These are phyloP conservation scores for Leptinotarsa undecemlineata DNA, from an alignment of 1,140 invertebrate genomes.

Conservation along the genomic window DNA sequence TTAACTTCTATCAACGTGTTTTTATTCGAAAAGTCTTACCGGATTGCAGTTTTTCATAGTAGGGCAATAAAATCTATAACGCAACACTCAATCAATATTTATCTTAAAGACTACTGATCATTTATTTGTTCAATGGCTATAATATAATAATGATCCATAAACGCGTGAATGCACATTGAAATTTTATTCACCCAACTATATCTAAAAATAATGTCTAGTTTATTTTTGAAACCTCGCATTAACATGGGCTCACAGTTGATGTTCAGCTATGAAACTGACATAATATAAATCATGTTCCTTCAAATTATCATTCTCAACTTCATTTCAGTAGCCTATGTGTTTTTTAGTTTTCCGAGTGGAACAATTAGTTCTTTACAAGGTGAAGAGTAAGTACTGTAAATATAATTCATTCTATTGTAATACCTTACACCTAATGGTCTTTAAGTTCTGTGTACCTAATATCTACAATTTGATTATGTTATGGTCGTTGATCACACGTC, in stretches of 20 bases:
- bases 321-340: neutral
- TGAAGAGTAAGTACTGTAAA: slow-evolving; percentile 10
- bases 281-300: neutral
- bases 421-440: too few species aligned
- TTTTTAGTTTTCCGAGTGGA: slow-evolving; percentile 8
- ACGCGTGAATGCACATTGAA: neutral
- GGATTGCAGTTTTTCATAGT: too few species aligned
- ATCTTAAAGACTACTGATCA: too few species aligned
- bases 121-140: too few species aligned
- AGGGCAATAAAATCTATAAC: too few species aligned
- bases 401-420: neutral
- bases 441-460: too few species aligned
- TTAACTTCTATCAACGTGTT: too few species aligned
- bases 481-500: too few species aligned
- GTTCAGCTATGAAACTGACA: neutral
- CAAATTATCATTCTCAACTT: neutral
- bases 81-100: too few species aligned
- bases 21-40: too few species aligned
- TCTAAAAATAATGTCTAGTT: slow-evolving; percentile 3
- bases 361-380: slow-evolving; percentile 10
- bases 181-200: neutral
- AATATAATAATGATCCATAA: too few species aligned
- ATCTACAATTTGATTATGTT: too few species aligned
- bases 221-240: neutral
- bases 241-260: neutral